A percentile compares a stretch with the other conserved stretches of the same genome.
Evolutionary conservation across 1,140 invertebrate genomes (phyloP).

Genomic region (Leptinotarsa lineolata): DNA sequence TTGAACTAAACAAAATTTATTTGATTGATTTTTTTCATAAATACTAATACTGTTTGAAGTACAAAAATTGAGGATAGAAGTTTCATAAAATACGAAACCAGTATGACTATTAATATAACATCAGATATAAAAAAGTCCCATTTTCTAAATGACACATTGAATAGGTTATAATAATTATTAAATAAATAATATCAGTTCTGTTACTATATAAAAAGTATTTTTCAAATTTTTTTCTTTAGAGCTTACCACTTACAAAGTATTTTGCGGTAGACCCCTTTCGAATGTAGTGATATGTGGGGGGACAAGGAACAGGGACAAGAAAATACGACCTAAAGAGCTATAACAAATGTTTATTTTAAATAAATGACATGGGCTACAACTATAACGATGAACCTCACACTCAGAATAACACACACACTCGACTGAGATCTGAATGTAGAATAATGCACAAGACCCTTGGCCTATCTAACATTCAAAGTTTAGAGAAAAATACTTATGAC

Average conservation of each 20-base stretch:
- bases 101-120: conserved; percentile 48
- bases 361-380: conserved; percentile 48
- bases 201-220: conserved; percentile 43
- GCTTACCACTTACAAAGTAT: conserved; percentile 41
- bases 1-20: conserved; percentile 48
- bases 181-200: conserved; percentile 50
- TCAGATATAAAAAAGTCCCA: conserved; percentile 46
- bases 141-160: conserved; percentile 43
- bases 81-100: conserved; percentile 44
- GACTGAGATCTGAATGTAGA: conserved; percentile 56
- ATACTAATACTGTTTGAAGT: conserved; percentile 51
- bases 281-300: conserved; percentile 48
- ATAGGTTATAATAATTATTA: conserved; percentile 40
- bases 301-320: conserved; percentile 37
- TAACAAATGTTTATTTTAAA: conserved; percentile 51
- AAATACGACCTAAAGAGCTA: conserved; percentile 46
- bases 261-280: conserved; percentile 36
- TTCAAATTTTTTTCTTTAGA: conserved; percentile 35
- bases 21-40: conserved; percentile 43
- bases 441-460: conserved; percentile 56
- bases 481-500: conserved; percentile 58
- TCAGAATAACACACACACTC: conserved; percentile 47
- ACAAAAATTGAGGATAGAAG: conserved; percentile 49
- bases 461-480: conserved; percentile 58
- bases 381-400: conserved; percentile 51